These are phyloP conservation scores for Chaetoderma sp. DNA, from an alignment of 2,888 invertebrate species.

Conservation along the genomic window DNA sequence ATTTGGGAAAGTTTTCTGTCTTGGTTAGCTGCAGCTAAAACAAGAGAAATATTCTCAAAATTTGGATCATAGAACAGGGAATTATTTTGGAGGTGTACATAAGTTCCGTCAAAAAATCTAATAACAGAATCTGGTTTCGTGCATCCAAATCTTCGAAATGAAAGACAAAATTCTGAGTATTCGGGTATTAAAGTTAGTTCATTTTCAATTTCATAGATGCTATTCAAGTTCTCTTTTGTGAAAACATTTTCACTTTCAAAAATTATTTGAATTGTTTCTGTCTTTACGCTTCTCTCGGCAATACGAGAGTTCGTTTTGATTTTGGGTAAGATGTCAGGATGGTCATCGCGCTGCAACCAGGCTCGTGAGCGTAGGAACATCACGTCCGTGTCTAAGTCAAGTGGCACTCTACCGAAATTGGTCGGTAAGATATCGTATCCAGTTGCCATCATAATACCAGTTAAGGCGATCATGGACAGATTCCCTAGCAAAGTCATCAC, in stretches of 20 bases:
- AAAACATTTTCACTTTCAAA: slow-evolving; percentile 47
- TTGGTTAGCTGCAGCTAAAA: slow-evolving; percentile 41
- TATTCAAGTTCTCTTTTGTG: slow-evolving; percentile 41
- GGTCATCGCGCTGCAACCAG: slow-evolving; percentile 40
- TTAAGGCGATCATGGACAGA: background rate
- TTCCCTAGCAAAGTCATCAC: background rate
- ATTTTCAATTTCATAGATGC: slow-evolving; percentile 45
- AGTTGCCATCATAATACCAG: slow-evolving; percentile 7
- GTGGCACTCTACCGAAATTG: slow-evolving; percentile 48
- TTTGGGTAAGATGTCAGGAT: slow-evolving; percentile 24
- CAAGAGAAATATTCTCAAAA: slow-evolving; percentile 41
- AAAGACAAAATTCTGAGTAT: slow-evolving; percentile 36
- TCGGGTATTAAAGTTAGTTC: slow-evolving; percentile 27
- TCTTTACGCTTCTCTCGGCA: background rate
- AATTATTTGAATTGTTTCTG: background rate
- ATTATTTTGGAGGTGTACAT: too few species aligned
- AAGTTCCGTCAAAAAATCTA: slow-evolving; percentile 52
- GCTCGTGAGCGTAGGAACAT: slow-evolving; percentile 46
- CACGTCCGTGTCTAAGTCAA: slow-evolving; percentile 48
- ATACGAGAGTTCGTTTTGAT: slow-evolving; percentile 21
- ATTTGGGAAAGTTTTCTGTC: slow-evolving; percentile 35
- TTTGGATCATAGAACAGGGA: slow-evolving; percentile 43
- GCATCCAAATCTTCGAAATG: slow-evolving; percentile 33
- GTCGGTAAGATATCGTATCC: slow-evolving; percentile 50
- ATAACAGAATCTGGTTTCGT: slow-evolving; percentile 41